A percentile compares a stretch with the other conserved stretches of the same genome.
phyloP scores from a whole-genome alignment of 2,797 vertebrate species.

The Pipistrellus nathusii region DNA sequence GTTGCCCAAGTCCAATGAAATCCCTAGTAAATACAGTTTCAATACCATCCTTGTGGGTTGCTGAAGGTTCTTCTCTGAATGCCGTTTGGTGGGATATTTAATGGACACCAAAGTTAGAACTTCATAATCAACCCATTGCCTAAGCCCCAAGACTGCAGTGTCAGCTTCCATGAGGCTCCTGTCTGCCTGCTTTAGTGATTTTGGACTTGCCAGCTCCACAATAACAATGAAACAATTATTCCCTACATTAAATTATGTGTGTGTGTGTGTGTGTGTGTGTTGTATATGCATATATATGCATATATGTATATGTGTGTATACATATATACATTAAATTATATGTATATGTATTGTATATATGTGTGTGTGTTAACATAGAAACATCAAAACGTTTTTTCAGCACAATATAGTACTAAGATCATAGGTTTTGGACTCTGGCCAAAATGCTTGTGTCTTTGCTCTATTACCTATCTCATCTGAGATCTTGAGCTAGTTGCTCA shows the following conservation, averaged over 20 bases:
- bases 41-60: not conserved
- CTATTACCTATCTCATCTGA: not conserved
- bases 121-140: not conserved
- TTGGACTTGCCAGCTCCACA: not conserved
- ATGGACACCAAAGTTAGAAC: not conserved
- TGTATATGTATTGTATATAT: not conserved
- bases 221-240: constrained; percentile 11
- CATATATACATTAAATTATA: too few relatives aligned
- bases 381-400: not conserved
- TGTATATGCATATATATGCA: not conserved
- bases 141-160: not conserved
- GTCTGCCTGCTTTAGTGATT: not conserved
- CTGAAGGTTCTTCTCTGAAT: not conserved
- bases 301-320: not conserved
- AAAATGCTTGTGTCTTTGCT: not conserved
- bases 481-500: not conserved
- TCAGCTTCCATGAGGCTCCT: not conserved
- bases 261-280: too few relatives aligned
- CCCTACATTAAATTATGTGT: constrained; percentile 20
- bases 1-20: not conserved
- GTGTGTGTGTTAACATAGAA: not conserved
- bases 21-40: not conserved
- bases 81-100: not conserved
- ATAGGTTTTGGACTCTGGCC: not conserved
- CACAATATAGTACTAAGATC: not conserved